phyloP scores from a whole-genome alignment of 1,140 invertebrate species.

The Zaprionus africanus region DNA sequence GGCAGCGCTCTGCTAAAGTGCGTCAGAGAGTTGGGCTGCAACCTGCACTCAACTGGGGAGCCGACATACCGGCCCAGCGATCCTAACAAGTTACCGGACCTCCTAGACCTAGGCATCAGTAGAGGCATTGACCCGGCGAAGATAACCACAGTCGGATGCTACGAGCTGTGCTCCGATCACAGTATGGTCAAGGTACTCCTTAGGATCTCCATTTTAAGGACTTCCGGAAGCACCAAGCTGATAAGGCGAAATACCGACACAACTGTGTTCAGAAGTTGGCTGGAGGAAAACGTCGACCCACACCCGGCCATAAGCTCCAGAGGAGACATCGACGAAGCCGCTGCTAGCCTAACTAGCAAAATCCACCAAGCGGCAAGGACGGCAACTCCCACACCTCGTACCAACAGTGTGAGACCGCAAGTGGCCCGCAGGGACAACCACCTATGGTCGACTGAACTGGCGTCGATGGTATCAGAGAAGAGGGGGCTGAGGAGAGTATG shows the following conservation, averaged over 20 bases:
- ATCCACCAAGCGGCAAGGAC: not conserved
- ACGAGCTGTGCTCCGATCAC: not conserved
- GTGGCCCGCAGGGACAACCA: not conserved
- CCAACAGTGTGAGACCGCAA: not conserved
- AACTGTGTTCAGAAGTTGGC: not conserved
- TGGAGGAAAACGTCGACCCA: slow-evolving; percentile 1
- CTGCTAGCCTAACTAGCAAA: not conserved
- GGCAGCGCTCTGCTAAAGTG: not conserved
- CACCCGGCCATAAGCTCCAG: not conserved
- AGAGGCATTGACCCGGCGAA: not conserved
- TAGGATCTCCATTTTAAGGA: not conserved
- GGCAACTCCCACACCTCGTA: not conserved
- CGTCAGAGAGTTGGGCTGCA: not conserved
- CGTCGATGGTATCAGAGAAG: not conserved
- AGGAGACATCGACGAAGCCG: slow-evolving; percentile 3
- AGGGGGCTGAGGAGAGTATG: not conserved
- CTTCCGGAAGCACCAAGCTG: not conserved
- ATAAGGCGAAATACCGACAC: slow-evolving; percentile 8
- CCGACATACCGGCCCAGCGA: slow-evolving; percentile 5
- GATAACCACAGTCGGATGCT: not conserved
- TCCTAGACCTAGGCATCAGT: not conserved
- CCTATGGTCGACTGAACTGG: slow-evolving; percentile 6
- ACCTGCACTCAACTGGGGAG: slow-evolving; percentile 7
- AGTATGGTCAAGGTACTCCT: slow-evolving; percentile 2
- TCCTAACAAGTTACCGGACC: not conserved